A percentile compares a stretch with the other conserved stretches of the same genome.
These are phyloP conservation scores for Labia minor DNA, from an alignment of 2,888 invertebrate species.

Conservation along the genomic window DNA sequence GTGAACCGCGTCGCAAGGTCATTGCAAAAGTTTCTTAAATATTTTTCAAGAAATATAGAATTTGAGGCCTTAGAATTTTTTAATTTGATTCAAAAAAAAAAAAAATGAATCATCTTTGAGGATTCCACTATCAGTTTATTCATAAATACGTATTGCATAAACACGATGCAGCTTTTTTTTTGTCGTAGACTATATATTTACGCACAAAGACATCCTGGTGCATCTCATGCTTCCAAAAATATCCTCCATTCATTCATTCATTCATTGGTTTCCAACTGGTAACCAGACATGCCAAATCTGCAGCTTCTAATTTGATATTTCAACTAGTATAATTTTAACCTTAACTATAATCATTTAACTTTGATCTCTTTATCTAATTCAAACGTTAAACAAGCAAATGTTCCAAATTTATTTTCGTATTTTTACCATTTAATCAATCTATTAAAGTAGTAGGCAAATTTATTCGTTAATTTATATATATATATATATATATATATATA, in stretches of 20 bases:
- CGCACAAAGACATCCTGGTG: background rate
- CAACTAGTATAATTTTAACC: background rate
- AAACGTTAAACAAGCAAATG: too few relatives aligned
- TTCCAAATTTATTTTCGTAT: too few relatives aligned
- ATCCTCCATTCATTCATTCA: conserved; percentile 7
- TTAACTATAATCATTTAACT: background rate
- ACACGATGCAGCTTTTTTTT: background rate
- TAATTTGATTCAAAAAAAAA: background rate
- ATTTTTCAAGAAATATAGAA: background rate
- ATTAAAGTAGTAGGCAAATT: too few relatives aligned
- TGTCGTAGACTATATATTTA: background rate
- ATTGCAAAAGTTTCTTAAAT: background rate
- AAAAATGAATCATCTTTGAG: background rate
- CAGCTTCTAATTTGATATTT: background rate
- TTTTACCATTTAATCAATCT: too few relatives aligned
- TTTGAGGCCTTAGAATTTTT: background rate
- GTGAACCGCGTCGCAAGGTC: background rate
- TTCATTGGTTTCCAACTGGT: background rate
- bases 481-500: too few relatives aligned
- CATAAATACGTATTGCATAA: background rate
- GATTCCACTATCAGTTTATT: conserved; percentile 7
- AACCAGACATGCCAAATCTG: background rate
- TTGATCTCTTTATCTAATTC: too few relatives aligned
- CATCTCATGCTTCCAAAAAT: conserved; percentile 1
- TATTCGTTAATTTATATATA: too few relatives aligned